phyloP scores from a whole-genome alignment of 23 tunicate species.

The Corella eumyota region DNA sequence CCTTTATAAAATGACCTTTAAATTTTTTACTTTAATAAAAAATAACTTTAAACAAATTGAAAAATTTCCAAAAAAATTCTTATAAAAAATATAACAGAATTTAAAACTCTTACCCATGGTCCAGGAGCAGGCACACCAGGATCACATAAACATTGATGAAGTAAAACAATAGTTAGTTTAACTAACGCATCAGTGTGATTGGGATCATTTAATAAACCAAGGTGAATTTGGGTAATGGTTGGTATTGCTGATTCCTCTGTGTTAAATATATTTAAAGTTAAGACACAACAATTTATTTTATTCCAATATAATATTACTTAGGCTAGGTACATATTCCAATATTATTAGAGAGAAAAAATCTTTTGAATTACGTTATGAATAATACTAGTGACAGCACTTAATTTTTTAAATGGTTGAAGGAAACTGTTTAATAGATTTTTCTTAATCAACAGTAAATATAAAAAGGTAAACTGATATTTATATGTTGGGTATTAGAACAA shows the following conservation, averaged over 20 bases:
- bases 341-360: too few species aligned
- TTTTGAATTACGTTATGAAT: too few species aligned
- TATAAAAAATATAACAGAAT: background rate
- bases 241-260: slow-evolving; percentile 56
- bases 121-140: slow-evolving; percentile 98
- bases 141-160: slow-evolving; percentile 91
- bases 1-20: background rate
- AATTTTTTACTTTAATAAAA: background rate
- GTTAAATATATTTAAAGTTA: too few species aligned
- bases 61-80: background rate
- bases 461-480: too few species aligned
- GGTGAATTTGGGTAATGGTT: slow-evolving; percentile 58
- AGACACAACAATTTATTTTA: too few species aligned
- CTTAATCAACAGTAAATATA: too few species aligned
- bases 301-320: too few species aligned
- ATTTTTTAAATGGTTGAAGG: too few species aligned
- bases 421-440: too few species aligned
- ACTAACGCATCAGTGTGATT: slow-evolving; percentile 49
- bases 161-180: slow-evolving; percentile 59
- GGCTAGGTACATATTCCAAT: too few species aligned
- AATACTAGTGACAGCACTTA: too few species aligned
- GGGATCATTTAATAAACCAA: slow-evolving; percentile 70
- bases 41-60: background rate
- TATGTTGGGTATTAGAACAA: too few species aligned
- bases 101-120: slow-evolving; percentile 77